Percentiles rank a stretch among this genome's conserved stretches.
These are phyloP conservation scores for Tapera naevia DNA, from an alignment of 2,797 vertebrate species.

Conservation along the genomic window DNA sequence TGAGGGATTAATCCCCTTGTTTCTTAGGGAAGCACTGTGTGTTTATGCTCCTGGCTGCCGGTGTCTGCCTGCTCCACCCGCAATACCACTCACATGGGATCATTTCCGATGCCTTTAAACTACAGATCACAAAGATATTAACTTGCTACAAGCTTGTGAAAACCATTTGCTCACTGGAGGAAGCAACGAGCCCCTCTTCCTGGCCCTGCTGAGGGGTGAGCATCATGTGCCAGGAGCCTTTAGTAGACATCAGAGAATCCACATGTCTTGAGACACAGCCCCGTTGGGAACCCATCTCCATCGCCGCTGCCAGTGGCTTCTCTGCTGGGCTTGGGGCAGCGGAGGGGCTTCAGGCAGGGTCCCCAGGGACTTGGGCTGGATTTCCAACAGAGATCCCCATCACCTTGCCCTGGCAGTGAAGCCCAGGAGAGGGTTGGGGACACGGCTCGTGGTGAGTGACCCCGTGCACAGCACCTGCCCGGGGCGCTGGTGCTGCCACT, in stretches of 20 bases:
- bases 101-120: not conserved
- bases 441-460: fast-evolving
- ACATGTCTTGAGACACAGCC: fast-evolving
- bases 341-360: not conserved
- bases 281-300: fast-evolving
- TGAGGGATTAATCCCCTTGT: not conserved
- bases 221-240: not conserved
- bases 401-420: not conserved
- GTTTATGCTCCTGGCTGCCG: not conserved
- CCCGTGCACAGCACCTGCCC: fast-evolving
- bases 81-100: not conserved
- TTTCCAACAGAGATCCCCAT: not conserved
- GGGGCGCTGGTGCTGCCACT: not conserved
- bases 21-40: fast-evolving
- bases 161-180: not conserved
- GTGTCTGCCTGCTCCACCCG: not conserved
- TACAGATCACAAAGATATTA: not conserved
- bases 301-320: not conserved
- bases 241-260: not conserved
- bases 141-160: not conserved
- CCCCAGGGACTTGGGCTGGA: not conserved
- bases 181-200: not conserved
- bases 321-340: not conserved
- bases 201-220: not conserved
- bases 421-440: not conserved